A percentile compares a stretch with the other conserved stretches of the same genome.
Evolutionary conservation across 2,113 vertebrate species (phyloP).

Genomic region (Siniperca knerii): DNA sequence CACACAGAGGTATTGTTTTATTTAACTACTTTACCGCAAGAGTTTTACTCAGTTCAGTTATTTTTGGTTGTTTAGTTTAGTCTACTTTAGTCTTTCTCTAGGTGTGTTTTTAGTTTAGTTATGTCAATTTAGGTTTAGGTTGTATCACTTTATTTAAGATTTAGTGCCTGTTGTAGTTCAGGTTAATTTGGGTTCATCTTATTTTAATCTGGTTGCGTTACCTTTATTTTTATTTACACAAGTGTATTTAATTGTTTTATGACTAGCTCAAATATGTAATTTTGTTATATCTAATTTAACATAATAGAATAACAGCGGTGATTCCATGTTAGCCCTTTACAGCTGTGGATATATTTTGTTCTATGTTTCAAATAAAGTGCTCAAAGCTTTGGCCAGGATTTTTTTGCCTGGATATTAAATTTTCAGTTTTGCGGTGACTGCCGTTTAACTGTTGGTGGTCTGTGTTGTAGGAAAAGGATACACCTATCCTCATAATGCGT

Average conservation of each 20-base stretch:
- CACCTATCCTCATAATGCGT: background rate
- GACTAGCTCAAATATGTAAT: background rate
- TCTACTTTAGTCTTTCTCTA: background rate
- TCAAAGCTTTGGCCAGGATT: background rate
- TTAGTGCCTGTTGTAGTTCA: background rate
- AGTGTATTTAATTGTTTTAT: background rate
- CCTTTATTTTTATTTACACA: background rate
- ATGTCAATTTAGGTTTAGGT: background rate
- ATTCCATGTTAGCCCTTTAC: background rate
- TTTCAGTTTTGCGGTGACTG: background rate
- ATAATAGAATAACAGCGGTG: background rate
- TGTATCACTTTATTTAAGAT: background rate
- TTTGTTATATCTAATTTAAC: background rate
- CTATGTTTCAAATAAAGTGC: background rate
- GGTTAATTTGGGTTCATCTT: background rate
- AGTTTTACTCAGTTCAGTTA: background rate
- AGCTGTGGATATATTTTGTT: background rate
- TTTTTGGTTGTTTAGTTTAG: background rate
- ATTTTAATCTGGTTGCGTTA: background rate
- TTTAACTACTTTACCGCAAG: background rate
- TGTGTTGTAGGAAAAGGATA: background rate
- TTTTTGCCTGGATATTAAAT: background rate
- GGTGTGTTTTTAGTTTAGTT: background rate
- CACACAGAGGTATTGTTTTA: slow-evolving; percentile 43
- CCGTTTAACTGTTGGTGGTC: background rate